Conservation (phyloP, 1,140 invertebrate species). For the Battus philenor region DNA sequence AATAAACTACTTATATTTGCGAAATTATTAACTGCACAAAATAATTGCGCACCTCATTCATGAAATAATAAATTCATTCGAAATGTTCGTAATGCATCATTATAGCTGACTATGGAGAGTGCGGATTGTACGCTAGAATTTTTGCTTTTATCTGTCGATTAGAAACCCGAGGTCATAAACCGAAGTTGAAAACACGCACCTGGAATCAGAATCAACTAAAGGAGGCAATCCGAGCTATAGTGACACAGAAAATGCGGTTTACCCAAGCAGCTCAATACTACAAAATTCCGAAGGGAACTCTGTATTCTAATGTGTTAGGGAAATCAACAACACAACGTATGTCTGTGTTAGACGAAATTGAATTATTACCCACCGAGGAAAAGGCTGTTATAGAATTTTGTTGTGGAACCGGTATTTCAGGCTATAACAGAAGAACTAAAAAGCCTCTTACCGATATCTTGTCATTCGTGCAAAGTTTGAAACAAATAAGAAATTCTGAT, state of each 20-base stretch:
- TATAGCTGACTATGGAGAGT: slow-evolving; percentile 23
- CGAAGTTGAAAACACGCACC: slow-evolving; percentile 83
- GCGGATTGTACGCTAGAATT: slow-evolving; percentile 25
- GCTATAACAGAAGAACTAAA: slow-evolving; percentile 84
- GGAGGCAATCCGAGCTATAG: slow-evolving; percentile 85
- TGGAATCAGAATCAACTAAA: slow-evolving; percentile 85
- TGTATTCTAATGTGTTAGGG: slow-evolving; percentile 87
- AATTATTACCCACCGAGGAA: slow-evolving; percentile 79
- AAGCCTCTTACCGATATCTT: slow-evolving; percentile 81
- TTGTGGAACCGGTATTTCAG: slow-evolving; percentile 83
- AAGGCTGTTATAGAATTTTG: slow-evolving; percentile 83
- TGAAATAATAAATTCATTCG: too few species aligned
- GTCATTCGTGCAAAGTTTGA: slow-evolving; percentile 80
- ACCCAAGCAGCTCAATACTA: slow-evolving; percentile 83
- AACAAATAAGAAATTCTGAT: slow-evolving; percentile 77
- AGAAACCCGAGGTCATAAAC: slow-evolving; percentile 52
- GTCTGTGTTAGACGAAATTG: slow-evolving; percentile 83
- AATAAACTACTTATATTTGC: too few species aligned
- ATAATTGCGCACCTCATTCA: too few species aligned
- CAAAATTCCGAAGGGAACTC: slow-evolving; percentile 85
- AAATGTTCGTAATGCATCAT: slow-evolving; percentile 26
- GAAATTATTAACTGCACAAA: too few species aligned
- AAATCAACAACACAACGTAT: slow-evolving; percentile 87
- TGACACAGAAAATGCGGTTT: slow-evolving; percentile 86
- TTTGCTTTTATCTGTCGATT: slow-evolving; percentile 44